Evolutionary conservation across 2,888 invertebrate species (phyloP), one percentile per base, ranked within the genome.

Genomic region (Cerceris rybyensis): DNA sequence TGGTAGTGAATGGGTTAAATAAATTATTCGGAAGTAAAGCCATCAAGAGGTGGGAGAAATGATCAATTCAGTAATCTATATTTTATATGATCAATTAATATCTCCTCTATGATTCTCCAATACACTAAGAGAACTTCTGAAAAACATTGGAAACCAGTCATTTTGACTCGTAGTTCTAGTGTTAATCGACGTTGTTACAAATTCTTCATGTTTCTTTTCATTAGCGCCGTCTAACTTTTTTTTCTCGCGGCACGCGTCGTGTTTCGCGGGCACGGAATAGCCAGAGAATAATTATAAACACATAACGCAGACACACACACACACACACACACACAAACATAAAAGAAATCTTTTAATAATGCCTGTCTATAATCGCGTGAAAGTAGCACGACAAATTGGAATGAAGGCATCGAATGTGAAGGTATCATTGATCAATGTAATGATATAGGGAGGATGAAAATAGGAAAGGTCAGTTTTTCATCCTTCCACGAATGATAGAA

Each of bases 191-290:
- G n/a, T 52, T 50, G 14, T 52, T 52, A 63, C 28, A n/a, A n/a
- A n/a, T 50, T 50, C 50, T 63, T 63, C 50, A n/a, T 50, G 39
- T 14, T 39, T 7, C n/a, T 6, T 39, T 7, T 39, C 55, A 6
- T 11, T 11, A 17, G 54, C 43, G 41, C 17, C 14, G 11, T n/a
- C 55, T n/a, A 42, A 49, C 39, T 54, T 28, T 41, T 68, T 63
- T 52, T 58, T 63, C 59, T 66, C 66, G 42, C 43, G 50, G 59
- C 57, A 39, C 16, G 17, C 17, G 13, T 17, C 50, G 67, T 52
- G 60, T 16, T 28, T 46, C 41, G 46, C 46, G 60, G 60, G 60
- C 16, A 42, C 13, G 9, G 50, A 14, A 17, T 13, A 55, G 41
- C 28, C 0, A 0, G 8, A 43, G 16, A 14, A 46, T 17, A 60